These are phyloP conservation scores for Picus viridis DNA, from an alignment of 2,797 vertebrate genomes.

Conservation along the genomic window DNA sequence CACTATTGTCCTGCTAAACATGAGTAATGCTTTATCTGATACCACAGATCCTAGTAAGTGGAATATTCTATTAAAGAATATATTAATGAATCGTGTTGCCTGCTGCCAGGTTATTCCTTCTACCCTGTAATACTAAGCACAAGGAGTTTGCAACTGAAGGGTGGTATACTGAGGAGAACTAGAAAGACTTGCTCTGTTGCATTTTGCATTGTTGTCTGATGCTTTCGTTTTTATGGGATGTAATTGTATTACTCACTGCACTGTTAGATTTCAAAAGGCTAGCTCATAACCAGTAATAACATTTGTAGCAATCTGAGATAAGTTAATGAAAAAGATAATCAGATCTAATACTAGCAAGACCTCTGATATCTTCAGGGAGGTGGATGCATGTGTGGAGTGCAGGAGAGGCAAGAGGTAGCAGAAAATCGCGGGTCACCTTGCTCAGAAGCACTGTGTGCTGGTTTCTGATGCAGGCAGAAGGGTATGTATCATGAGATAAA, in stretches of 20 bases:
- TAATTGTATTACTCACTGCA: slow-evolving; percentile 35
- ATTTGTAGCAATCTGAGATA: slow-evolving; percentile 62
- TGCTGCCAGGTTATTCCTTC: not conserved
- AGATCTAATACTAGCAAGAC: slow-evolving; percentile 49
- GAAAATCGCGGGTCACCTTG: slow-evolving; percentile 27
- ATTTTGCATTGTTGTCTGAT: not conserved
- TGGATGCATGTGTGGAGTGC: not conserved
- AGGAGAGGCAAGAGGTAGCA: not conserved
- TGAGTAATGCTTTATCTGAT: not conserved
- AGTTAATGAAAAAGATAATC: slow-evolving; percentile 69
- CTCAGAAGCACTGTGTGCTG: not conserved
- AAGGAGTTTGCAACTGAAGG: not conserved
- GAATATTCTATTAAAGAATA: not conserved
- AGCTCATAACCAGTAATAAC: slow-evolving; percentile 62
- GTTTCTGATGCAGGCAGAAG: not conserved
- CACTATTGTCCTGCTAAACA: rapidly evolving
- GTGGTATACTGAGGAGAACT: not conserved
- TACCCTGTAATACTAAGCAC: not conserved
- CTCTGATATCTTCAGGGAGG: slow-evolving; percentile 14
- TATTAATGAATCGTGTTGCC: not conserved
- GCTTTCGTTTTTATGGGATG: not conserved
- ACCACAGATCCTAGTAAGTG: not conserved
- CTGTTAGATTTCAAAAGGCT: slow-evolving; percentile 52
- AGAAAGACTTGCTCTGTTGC: not conserved
- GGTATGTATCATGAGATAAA: not conserved